phyloP scores from a whole-genome alignment of 2,888 invertebrate species.

The Cyclophora punctaria region DNA sequence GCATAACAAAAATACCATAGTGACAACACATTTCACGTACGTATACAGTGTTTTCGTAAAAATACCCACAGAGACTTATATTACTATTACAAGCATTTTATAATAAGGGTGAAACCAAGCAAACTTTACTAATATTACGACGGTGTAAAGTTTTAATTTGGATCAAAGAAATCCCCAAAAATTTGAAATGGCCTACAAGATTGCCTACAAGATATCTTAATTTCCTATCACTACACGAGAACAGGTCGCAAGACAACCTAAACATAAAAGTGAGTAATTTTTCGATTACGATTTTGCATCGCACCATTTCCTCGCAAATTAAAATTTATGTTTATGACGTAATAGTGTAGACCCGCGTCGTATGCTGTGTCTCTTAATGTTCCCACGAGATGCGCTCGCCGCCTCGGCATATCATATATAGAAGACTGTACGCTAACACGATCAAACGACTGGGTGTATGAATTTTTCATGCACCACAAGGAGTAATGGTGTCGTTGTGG shows the following conservation, averaged over 20 bases:
- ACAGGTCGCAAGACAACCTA: too few species aligned
- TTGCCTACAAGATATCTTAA: too few species aligned
- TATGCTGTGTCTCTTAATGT: slow-evolving; percentile 34
- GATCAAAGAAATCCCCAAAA: too few species aligned
- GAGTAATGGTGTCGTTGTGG: slow-evolving; percentile 66
- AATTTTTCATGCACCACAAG: slow-evolving; percentile 68
- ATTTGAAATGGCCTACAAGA: too few species aligned
- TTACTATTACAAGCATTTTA: too few species aligned
- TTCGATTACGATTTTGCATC: background rate
- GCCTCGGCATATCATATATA: background rate
- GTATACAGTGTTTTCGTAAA: background rate
- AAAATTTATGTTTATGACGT: slow-evolving; percentile 31
- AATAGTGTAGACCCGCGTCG: slow-evolving; percentile 24
- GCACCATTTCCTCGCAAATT: slow-evolving; percentile 15
- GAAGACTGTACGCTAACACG: slow-evolving; percentile 46
- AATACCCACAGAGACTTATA: background rate
- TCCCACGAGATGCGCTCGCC: slow-evolving; percentile 52
- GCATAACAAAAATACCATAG: background rate
- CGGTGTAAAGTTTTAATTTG: too few species aligned
- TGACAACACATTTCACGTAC: background rate
- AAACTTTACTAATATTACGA: too few species aligned
- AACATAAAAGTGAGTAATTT: background rate
- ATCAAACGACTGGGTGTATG: slow-evolving; percentile 57
- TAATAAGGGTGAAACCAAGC: too few species aligned
- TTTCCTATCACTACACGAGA: too few species aligned